These are phyloP conservation scores for Galeopterus variegatus DNA, from an alignment of 2,113 vertebrate genomes.

Conservation along the genomic window DNA sequence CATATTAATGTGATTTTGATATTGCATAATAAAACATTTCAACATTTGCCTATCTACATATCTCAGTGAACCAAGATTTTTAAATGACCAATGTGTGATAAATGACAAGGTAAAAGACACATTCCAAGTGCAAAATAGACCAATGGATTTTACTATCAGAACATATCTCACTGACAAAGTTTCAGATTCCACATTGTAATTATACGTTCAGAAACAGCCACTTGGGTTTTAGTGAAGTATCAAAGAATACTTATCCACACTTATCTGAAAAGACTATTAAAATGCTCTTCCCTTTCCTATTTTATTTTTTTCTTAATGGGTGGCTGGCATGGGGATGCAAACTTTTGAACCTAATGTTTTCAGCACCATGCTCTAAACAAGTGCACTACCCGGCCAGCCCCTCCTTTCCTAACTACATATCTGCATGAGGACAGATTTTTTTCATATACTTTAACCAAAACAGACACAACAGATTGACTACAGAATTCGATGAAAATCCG, in stretches of 20 bases:
- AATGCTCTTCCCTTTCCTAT: neutral
- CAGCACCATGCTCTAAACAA: too few species aligned
- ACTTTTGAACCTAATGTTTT: too few species aligned
- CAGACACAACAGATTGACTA: neutral
- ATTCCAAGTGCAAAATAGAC: neutral
- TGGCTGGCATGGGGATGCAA: too few species aligned
- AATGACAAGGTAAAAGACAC: neutral
- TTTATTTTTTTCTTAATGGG: too few species aligned
- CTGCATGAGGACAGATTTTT: neutral
- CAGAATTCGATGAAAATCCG: neutral
- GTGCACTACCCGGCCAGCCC: too few species aligned
- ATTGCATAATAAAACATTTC: neutral
- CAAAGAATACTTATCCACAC: neutral
- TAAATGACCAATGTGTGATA: neutral
- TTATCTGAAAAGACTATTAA: slow-evolving; percentile 3
- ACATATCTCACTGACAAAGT: neutral
- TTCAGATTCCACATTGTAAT: neutral
- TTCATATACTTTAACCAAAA: neutral
- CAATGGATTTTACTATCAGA: neutral
- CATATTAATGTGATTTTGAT: neutral
- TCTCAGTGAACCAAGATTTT: neutral
- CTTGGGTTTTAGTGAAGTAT: neutral
- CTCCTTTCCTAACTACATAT: neutral
- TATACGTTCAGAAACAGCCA: neutral
- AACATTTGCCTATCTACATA: neutral